phyloP scores from a whole-genome alignment of 2,797 vertebrate species.

The Microhierax caerulescens region DNA sequence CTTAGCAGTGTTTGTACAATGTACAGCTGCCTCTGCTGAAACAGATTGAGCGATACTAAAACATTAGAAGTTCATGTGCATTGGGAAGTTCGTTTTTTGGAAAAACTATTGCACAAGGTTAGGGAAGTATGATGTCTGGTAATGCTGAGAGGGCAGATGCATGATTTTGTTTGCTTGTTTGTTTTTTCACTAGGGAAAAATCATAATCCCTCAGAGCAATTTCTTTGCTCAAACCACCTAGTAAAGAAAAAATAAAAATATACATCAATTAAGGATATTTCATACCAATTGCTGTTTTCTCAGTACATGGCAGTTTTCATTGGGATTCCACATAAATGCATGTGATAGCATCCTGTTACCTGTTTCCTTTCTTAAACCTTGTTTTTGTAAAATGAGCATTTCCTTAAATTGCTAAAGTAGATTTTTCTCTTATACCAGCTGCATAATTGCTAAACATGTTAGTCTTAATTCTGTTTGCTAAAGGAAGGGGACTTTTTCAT shows the following conservation, averaged over 20 bases:
- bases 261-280: not conserved
- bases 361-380: not conserved
- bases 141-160: not conserved
- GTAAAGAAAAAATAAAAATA: not conserved
- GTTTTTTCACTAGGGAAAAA: not conserved
- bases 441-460: not conserved
- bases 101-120: not conserved
- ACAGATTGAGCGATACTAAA: not conserved
- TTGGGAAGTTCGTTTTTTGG: not conserved
- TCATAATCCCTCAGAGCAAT: not conserved
- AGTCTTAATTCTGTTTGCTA: not conserved
- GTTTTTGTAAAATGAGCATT: not conserved
- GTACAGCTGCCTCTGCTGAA: not conserved
- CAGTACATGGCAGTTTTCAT: not conserved
- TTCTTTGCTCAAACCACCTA: not conserved
- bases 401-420: not conserved
- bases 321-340: not conserved
- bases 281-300: not conserved
- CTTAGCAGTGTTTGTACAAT: not conserved
- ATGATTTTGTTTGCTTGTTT: not conserved
- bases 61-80: fast-evolving
- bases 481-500: not conserved
- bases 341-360: not conserved
- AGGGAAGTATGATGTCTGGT: not conserved
- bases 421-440: not conserved